These are phyloP conservation scores for Neoarius graeffei DNA, from an alignment of 2,113 vertebrate species.

Conservation along the genomic window DNA sequence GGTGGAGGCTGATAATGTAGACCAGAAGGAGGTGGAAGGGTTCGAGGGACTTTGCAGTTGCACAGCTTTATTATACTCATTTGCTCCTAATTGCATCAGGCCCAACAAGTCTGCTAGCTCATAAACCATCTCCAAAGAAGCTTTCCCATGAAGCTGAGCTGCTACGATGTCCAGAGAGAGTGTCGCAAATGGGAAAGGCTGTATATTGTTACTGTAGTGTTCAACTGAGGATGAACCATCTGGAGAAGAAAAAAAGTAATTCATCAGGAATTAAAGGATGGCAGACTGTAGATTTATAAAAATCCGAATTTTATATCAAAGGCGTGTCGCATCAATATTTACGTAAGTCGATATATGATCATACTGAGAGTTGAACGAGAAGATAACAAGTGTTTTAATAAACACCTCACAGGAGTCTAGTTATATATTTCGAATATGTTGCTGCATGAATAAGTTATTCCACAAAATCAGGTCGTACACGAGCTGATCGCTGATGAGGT, in stretches of 20 bases:
- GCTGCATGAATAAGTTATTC: background rate
- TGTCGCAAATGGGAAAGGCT: background rate
- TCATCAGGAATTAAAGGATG: background rate
- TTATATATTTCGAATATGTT: background rate
- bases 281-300: background rate
- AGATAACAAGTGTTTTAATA: background rate
- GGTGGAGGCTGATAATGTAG: constrained; percentile 2
- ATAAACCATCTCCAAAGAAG: constrained; percentile 36
- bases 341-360: background rate
- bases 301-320: background rate
- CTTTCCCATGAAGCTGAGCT: constrained; percentile 34
- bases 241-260: background rate
- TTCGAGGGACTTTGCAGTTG: background rate
- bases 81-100: constrained; percentile 35
- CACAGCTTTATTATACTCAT: constrained; percentile 27
- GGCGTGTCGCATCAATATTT: background rate
- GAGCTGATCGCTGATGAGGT: no score
- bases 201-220: background rate
- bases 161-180: background rate
- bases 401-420: background rate
- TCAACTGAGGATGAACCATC: background rate
- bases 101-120: constrained; percentile 6
- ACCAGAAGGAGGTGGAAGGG: background rate
- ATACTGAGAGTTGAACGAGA: background rate
- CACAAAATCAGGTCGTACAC: no score